Conservation (phyloP, 2,888 invertebrate genomes). For the Tupiocoris notatus region DNA sequence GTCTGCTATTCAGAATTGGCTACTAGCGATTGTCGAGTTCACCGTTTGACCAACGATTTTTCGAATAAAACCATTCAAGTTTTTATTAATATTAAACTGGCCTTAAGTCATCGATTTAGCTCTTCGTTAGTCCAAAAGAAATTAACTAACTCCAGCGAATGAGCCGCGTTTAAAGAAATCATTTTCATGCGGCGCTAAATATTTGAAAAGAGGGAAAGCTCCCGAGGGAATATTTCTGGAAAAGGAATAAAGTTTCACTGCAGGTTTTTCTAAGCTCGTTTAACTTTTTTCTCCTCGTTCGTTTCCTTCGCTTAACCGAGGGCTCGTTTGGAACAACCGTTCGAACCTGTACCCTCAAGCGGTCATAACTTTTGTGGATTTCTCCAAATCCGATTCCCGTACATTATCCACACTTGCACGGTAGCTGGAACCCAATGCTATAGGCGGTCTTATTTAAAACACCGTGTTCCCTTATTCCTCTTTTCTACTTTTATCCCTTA, state of each 20-base stretch:
- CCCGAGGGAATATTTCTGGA: background rate
- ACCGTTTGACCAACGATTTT: too few species aligned
- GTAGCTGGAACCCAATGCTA: background rate
- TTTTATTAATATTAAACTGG: too few species aligned
- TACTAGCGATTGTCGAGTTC: too few species aligned
- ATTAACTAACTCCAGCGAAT: too few species aligned
- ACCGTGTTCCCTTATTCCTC: background rate
- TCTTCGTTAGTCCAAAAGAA: too few species aligned
- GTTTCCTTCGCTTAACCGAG: background rate
- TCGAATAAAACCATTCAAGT: too few species aligned
- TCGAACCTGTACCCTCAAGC: background rate
- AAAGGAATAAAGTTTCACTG: background rate
- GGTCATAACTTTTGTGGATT: background rate
- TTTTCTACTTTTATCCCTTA: background rate
- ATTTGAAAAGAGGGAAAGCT: background rate
- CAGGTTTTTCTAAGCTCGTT: background rate
- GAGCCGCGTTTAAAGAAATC: too few species aligned
- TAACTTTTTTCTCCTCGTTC: background rate
- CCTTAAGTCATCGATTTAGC: too few species aligned
- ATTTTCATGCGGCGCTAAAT: background rate
- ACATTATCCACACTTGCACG: background rate
- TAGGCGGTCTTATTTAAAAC: background rate
- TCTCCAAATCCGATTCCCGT: slow-evolving; percentile 10
- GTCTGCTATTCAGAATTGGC: too few species aligned
- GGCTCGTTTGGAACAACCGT: background rate